A percentile compares a stretch with the other conserved stretches of the same genome.
Evolutionary conservation across 2,888 invertebrate genomes (phyloP).

Genomic region (Acleris sparsana): DNA sequence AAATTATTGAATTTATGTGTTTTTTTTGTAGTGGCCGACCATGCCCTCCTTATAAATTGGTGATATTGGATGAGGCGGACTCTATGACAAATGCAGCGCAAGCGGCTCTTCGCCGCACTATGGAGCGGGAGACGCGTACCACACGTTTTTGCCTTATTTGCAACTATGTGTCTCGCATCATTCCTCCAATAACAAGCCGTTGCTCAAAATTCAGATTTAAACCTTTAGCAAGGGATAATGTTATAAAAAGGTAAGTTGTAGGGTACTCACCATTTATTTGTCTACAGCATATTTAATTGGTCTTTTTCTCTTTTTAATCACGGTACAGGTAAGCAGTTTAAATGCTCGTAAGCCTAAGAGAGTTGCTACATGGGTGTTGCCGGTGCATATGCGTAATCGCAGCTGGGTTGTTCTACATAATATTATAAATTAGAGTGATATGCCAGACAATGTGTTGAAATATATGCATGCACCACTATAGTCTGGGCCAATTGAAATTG

Average conservation of each 20-base stretch:
- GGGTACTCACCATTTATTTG: no score
- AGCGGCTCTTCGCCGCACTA: slow-evolving; percentile 97
- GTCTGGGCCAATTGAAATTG: no score
- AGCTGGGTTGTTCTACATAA: no score
- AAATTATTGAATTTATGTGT: slow-evolving; percentile 5
- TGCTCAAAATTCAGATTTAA: slow-evolving; percentile 99
- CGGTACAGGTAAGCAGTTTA: no score
- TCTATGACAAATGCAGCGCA: slow-evolving; percentile 99
- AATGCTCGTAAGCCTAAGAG: no score
- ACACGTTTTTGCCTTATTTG: slow-evolving; percentile 99
- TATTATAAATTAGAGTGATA: no score
- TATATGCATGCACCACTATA: no score
- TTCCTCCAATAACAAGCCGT: slow-evolving; percentile 98
- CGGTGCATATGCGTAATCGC: no score
- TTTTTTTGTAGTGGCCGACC: slow-evolving; percentile 86
- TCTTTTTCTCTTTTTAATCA: no score
- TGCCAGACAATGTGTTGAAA: no score
- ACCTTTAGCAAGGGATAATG: slow-evolving; percentile 89
- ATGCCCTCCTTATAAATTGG: slow-evolving; percentile 97
- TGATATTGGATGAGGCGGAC: slow-evolving; percentile 99
- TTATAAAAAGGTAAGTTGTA: slow-evolving; percentile 83
- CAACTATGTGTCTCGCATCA: slow-evolving; percentile 99
- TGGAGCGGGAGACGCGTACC: slow-evolving; percentile 97
- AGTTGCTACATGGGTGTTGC: no score
- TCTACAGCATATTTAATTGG: no score